Base-by-base conservation (phyloP, 1,140 invertebrate species). In the Ostrea edulis region DNA sequence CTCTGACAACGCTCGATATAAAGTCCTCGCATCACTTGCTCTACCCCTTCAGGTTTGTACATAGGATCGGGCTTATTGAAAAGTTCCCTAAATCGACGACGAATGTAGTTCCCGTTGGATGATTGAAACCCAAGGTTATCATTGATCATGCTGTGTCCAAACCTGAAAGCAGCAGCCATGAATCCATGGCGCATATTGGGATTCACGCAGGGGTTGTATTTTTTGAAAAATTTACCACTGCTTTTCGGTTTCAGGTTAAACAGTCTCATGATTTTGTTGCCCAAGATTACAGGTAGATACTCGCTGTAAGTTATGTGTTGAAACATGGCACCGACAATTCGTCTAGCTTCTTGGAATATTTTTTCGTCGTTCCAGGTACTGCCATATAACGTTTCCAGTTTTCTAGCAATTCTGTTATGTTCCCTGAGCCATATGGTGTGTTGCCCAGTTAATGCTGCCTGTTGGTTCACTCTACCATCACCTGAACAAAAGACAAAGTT, bases 351-450 rank as follows among this genome's bases (percentile, higher is more conserved):
- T 95, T 99, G 98, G 93, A 97, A 99, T 0, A 99, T 93, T 0
- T 97, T 98, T 95, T 99, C 98, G 93, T 99, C 98, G 93, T 98
- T 97, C 98, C 98, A 99, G 35, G 35, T 44, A 89, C 97, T 97
- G 0, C 55, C 55, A 51, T 68, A 62, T 4, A 65, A 12, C 17
- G 51, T 20, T 20, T 65, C 44, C 58, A 86, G 35, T 44, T 68
- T 71, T 86, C 44, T 52, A 44, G 44, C 58, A n/a, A 86, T 65
- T 17, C 58, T 14, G 62, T 86, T 86, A 22, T 86, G 84, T 71
- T 86, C 84, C n/a, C 62, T 25, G 12, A 86, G 35, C n/a, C 55
- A 71, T 0, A 86, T 7, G 14, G 55, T 86, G 62, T 86, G 84
- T 4, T 62, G 84, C 12, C 35, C 12, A 68, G 4, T 58, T 8